These are phyloP conservation scores for Polietes domitor DNA, from an alignment of 2,888 invertebrate species.

Conservation along the genomic window DNA sequence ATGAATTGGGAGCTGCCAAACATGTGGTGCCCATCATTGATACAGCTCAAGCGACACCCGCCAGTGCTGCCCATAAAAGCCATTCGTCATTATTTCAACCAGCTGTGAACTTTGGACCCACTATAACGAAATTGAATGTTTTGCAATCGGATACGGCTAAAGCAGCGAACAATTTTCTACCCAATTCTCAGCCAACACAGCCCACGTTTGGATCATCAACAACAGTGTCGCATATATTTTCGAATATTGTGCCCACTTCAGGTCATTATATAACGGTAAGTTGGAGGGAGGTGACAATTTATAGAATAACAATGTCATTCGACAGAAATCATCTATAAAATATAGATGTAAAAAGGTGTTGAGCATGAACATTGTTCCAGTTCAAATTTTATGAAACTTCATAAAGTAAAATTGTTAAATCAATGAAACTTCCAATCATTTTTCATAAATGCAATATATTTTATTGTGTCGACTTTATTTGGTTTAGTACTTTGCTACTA, in stretches of 20 bases:
- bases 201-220: conserved; percentile 64
- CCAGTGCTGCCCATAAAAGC: conserved; percentile 21
- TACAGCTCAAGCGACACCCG: conserved; percentile 36
- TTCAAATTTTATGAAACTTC: too few relatives aligned
- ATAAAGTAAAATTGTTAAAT: too few relatives aligned
- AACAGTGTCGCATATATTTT: conserved; percentile 64
- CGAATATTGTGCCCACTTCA: conserved; percentile 52
- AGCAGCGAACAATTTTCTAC: conserved; percentile 56
- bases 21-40: conserved; percentile 89
- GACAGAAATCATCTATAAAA: too few relatives aligned
- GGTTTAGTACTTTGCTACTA: too few relatives aligned
- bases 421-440: too few relatives aligned
- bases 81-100: conserved; percentile 55
- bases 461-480: too few relatives aligned
- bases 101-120: conserved; percentile 73
- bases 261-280: conserved; percentile 66
- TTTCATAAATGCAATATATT: too few relatives aligned
- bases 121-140: conserved; percentile 78
- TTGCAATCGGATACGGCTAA: conserved; percentile 70
- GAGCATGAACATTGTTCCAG: too few relatives aligned
- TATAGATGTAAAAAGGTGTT: too few relatives aligned
- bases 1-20: conserved; percentile 89
- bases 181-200: conserved; percentile 71
- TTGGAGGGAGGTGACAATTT: too few relatives aligned
- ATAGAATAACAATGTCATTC: too few relatives aligned